Percentiles rank a stretch among this genome's conserved stretches.
phyloP scores from a whole-genome alignment of 2,888 invertebrate species.

The Stenolophus ochropezus region DNA sequence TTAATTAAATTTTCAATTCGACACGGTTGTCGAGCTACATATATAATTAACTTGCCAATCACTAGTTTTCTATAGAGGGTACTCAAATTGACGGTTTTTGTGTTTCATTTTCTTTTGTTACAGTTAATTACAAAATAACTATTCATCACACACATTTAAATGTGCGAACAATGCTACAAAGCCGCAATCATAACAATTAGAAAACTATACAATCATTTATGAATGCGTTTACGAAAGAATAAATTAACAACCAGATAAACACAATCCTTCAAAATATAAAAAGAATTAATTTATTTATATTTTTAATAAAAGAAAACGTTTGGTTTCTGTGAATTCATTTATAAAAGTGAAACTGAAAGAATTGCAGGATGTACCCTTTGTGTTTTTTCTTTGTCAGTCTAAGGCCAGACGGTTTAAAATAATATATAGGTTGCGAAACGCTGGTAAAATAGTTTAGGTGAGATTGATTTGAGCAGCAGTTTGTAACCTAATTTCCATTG shows the following conservation, averaged over 20 bases:
- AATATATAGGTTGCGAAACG: background rate
- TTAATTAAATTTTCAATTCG: slow-evolving; percentile 31
- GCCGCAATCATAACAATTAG: background rate
- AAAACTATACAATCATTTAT: background rate
- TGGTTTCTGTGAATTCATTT: too few species aligned
- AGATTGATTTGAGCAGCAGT: background rate
- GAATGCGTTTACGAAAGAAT: too few species aligned
- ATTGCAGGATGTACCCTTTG: background rate
- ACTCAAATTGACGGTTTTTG: background rate
- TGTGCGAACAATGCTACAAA: background rate
- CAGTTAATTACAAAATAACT: slow-evolving; percentile 3
- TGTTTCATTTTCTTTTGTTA: slow-evolving; percentile 15
- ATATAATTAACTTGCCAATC: slow-evolving; percentile 35
- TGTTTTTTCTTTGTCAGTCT: background rate
- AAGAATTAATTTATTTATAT: too few species aligned
- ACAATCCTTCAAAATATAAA: too few species aligned
- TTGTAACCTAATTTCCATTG: slow-evolving; percentile 21
- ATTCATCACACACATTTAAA: background rate
- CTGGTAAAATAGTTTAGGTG: background rate
- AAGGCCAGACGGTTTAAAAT: background rate
- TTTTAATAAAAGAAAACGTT: too few species aligned
- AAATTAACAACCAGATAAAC: too few species aligned
- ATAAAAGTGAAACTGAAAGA: too few species aligned
- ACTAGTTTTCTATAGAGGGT: background rate
- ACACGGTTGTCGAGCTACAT: background rate